phyloP scores from a whole-genome alignment of 1,140 invertebrate genomes.

The Papilio dardanus region DNA sequence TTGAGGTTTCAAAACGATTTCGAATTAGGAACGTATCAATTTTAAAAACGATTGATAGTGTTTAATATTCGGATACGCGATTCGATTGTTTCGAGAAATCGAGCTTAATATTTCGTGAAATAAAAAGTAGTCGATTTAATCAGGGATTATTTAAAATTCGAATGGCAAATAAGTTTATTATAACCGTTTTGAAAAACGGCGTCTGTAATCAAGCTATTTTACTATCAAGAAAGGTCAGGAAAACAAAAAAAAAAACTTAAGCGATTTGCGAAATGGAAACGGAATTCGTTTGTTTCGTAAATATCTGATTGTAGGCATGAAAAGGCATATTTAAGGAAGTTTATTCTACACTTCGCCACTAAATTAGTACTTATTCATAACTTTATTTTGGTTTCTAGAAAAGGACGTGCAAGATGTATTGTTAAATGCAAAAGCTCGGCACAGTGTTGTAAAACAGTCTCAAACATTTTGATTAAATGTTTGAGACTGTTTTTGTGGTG shows the following conservation, averaged over 20 bases:
- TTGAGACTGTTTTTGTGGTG: no score
- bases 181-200: conserved; percentile 34
- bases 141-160: conserved; percentile 46
- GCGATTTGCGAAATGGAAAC: conserved; percentile 31
- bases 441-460: no score
- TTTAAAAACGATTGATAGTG: conserved; percentile 48
- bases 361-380: not conserved
- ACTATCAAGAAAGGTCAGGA: conserved; percentile 17
- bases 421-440: no score
- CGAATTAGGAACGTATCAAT: conserved; percentile 58
- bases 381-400: no score
- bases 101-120: conserved; percentile 42
- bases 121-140: conserved; percentile 48
- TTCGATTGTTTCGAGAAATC: conserved; percentile 59
- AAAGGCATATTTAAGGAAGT: conserved; percentile 27
- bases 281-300: conserved; percentile 19
- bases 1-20: conserved; percentile 52
- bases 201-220: conserved; percentile 34
- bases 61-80: conserved; percentile 51
- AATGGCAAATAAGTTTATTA: conserved; percentile 18
- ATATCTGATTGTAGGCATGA: conserved; percentile 37
- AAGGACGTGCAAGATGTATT: no score
- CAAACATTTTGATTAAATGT: no score
- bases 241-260: conserved; percentile 25
- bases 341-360: not conserved